phyloP scores from a whole-genome alignment of 2,113 vertebrate species.

The Ascaphus truei region DNA sequence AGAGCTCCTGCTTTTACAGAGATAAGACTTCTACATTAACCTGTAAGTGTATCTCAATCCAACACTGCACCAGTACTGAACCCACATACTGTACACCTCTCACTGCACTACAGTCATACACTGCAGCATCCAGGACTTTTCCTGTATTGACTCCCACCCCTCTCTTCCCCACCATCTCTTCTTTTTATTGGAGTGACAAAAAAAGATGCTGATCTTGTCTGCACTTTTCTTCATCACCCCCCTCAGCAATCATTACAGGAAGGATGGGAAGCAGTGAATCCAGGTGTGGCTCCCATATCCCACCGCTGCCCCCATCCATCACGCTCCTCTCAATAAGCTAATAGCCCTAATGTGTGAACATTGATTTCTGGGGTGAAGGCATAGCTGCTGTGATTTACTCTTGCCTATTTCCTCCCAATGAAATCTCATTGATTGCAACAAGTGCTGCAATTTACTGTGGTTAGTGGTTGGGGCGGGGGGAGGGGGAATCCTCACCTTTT shows the following conservation, averaged over 20 bases:
- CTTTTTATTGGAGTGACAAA: too few relatives aligned
- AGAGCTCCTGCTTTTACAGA: too few relatives aligned
- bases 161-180: too few relatives aligned
- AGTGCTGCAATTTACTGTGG: conserved; percentile 64
- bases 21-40: too few relatives aligned
- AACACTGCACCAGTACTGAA: too few relatives aligned
- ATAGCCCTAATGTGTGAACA: conserved; percentile 93
- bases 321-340: conserved; percentile 76
- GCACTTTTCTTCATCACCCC: not conserved
- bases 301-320: conserved; percentile 52
- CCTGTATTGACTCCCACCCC: too few relatives aligned
- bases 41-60: too few relatives aligned
- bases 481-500: too few relatives aligned
- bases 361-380: conserved; percentile 80
- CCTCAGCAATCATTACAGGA: conserved; percentile 23
- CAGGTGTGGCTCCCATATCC: conserved; percentile 49
- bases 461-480: not conserved
- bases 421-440: conserved; percentile 74
- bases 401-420: conserved; percentile 75
- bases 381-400: conserved; percentile 74
- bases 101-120: too few relatives aligned
- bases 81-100: too few relatives aligned
- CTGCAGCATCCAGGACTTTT: too few relatives aligned
- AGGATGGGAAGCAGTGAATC: conserved; percentile 23
- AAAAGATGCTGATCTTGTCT: conserved; percentile 24